Base-by-base conservation (phyloP, 2,888 invertebrate species). In the Ophioninae sp. region DNA sequence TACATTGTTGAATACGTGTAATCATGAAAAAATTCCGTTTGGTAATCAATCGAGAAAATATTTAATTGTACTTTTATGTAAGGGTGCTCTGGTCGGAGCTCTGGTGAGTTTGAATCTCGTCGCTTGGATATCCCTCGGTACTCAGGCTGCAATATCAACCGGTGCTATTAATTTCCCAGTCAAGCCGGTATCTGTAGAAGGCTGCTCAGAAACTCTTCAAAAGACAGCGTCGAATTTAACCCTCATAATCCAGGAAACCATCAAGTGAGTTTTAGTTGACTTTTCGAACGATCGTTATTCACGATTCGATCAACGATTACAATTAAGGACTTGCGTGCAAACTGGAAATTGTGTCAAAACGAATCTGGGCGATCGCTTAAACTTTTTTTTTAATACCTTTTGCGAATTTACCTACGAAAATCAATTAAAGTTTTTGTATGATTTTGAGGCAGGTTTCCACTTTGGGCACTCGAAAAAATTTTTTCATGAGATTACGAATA, bases 61-160 rank as follows among this genome's bases (percentile, higher is more conserved):
- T 44, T 8, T 44, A 44, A 0, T 50, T 50, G 2, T 50, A 50
- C 50, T 70, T 70, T 39, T 5, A 13, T 37, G 30, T 17, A 65
- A 96, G 96, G 96, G 96, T 7, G 96, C 96, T 0, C 89, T 96
- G 74, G 93, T 93, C 0, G 96, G 96, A 0, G 96, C 96, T 0
- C 85, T 96, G 6, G 89, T 93, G 0, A 95, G 96, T 37, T 94
- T 96, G 0, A 88, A 94, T 30, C 91, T 96, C 2, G 95, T 96
- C 1, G 95, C 95, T 0, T 96, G 96, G 96, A 95, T 96, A 72
- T 96, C 96, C 0, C 91, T 96, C 2, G 96, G 96, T 7, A 95
- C 96, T 0, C 96, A 96, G 89, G 94, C 95, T 8, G 95, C 95
- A 10, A 95, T 96, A 93, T 94, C 96, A 0, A 93, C 94, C 10